phyloP scores from a whole-genome alignment of 2,888 invertebrate species.

The Metacarcinus magister region DNA sequence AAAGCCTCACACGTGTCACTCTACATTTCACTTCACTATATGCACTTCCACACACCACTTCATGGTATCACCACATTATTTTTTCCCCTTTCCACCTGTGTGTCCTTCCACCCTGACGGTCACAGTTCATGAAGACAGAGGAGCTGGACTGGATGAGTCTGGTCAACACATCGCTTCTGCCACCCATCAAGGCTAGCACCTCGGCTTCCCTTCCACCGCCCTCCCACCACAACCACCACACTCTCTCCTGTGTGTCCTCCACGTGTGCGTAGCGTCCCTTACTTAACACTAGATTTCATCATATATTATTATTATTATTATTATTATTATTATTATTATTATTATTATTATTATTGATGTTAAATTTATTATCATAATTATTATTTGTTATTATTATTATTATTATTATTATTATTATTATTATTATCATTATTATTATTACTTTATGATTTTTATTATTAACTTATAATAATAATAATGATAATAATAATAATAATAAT shows the following conservation, averaged over 20 bases:
- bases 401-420: neutral
- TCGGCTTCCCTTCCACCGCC: neutral
- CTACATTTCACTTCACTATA: neutral
- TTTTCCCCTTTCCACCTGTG: neutral
- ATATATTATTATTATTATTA: neutral
- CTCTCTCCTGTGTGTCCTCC: slow-evolving; percentile 16
- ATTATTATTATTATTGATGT: neutral
- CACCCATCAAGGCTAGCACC: slow-evolving; percentile 57
- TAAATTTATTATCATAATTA: neutral
- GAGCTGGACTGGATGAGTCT: slow-evolving; percentile 77
- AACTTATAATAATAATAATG: too few relatives aligned
- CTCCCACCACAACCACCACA: slow-evolving; percentile 4
- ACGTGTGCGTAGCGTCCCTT: slow-evolving; percentile 31
- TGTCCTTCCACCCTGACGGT: neutral
- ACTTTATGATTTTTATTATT: too few relatives aligned
- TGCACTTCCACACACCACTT: neutral
- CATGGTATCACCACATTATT: neutral
- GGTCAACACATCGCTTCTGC: slow-evolving; percentile 70
- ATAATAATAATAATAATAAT: too few relatives aligned
- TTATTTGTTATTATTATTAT: neutral
- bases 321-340: neutral
- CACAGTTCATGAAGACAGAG: slow-evolving; percentile 75
- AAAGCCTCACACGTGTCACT: neutral
- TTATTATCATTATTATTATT: neutral
- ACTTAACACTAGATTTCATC: neutral